Evolutionary conservation across 2,113 vertebrate genomes (phyloP).

Genomic region (Sinocyclocheilus maitianheensis): DNA sequence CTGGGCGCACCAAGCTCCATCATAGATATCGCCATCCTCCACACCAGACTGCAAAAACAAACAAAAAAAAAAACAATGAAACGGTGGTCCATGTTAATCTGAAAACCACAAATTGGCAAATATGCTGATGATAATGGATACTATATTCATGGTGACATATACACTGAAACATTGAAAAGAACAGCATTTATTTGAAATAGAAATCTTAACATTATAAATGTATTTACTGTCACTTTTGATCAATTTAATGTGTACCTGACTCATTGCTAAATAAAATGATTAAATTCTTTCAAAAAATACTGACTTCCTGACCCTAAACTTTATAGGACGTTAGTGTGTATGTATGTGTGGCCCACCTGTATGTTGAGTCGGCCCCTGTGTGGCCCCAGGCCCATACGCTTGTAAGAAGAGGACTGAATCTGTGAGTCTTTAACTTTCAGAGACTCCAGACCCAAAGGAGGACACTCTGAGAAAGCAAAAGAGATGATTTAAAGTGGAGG

Average conservation of each 20-base stretch:
- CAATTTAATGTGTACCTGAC: not conserved
- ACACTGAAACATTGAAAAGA: not conserved
- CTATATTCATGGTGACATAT: not conserved
- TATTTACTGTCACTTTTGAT: not conserved
- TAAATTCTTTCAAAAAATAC: not conserved
- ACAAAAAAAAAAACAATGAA: slow-evolving; percentile 33
- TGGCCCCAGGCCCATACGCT: slow-evolving; percentile 84
- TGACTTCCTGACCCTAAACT: not conserved
- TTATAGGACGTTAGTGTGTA: not conserved
- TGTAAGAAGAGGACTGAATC: slow-evolving; percentile 86
- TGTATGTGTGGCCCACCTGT: slow-evolving; percentile 72
- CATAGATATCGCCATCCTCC: slow-evolving; percentile 84
- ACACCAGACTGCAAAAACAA: slow-evolving; percentile 80
- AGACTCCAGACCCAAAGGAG: slow-evolving; percentile 90
- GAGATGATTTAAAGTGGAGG: not conserved
- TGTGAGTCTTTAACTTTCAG: slow-evolving; percentile 86
- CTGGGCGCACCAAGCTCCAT: slow-evolving; percentile 88
- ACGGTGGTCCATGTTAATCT: not conserved
- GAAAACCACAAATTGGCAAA: not conserved
- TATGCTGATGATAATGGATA: not conserved
- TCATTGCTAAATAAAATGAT: not conserved
- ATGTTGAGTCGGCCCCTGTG: slow-evolving; percentile 92
- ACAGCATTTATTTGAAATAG: not conserved
- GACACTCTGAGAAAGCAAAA: slow-evolving; percentile 78
- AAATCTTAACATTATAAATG: not conserved